Evolutionary conservation across 1,140 invertebrate species (phyloP).

Genomic region (Acromyrmex charruanus): DNA sequence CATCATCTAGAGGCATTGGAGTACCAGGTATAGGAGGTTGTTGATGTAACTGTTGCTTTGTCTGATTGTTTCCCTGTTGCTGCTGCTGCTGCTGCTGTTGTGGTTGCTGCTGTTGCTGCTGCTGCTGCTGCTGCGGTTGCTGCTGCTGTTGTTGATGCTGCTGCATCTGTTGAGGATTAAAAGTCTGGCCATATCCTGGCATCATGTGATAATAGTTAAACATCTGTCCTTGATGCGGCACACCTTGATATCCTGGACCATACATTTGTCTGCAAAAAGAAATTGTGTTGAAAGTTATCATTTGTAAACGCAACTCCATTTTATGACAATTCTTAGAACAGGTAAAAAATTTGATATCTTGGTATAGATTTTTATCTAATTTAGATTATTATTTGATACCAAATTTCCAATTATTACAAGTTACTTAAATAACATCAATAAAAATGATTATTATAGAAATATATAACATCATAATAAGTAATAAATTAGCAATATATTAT

Average conservation of each 20-base stretch:
- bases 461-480: not conserved
- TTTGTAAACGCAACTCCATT: not conserved
- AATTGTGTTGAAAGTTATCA: not conserved
- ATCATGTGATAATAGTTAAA: constrained; percentile 85
- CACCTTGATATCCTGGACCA: constrained; percentile 80
- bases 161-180: constrained; percentile 82
- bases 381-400: no score
- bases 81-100: constrained; percentile 76
- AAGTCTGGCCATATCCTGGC: constrained; percentile 80
- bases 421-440: not conserved
- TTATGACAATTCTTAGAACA: not conserved
- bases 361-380: no score
- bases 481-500: not conserved
- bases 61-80: constrained; percentile 78
- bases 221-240: constrained; percentile 81
- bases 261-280: constrained; percentile 83
- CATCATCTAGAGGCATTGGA: constrained; percentile 83
- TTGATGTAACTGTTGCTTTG: constrained; percentile 78
- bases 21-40: constrained; percentile 81
- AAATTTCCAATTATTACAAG: not conserved
- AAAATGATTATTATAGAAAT: not conserved
- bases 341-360: not conserved
- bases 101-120: constrained; percentile 76
- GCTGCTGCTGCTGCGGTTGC: constrained; percentile 76
- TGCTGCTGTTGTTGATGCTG: constrained; percentile 73